Conservation (phyloP, 2,888 invertebrate genomes). For the Scotopteryx bipunctaria region DNA sequence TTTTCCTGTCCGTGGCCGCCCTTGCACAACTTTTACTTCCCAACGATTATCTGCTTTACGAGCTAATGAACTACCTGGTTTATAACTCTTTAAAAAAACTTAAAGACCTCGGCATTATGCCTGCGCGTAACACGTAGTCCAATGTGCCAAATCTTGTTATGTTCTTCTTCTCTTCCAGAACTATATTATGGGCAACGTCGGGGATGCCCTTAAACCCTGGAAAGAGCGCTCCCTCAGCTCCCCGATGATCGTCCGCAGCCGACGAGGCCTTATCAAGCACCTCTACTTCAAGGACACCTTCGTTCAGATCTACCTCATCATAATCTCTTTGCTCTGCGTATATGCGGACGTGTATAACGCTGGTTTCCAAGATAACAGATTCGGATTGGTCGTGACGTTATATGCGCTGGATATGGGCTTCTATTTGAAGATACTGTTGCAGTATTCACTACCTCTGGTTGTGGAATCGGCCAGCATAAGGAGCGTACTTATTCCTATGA, state of each 20-base stretch:
- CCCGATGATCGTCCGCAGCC: constrained; percentile 23
- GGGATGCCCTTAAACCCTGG: constrained; percentile 24
- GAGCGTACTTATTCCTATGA: constrained; percentile 40
- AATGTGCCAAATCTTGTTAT: too few species aligned
- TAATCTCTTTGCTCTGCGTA: constrained; percentile 54
- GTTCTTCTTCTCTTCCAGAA: constrained; percentile 39
- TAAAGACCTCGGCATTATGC: too few species aligned
- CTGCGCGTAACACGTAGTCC: too few species aligned
- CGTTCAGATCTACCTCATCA: constrained; percentile 54
- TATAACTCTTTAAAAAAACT: too few species aligned
- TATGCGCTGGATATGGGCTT: constrained; percentile 62
- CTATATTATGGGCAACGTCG: constrained; percentile 49
- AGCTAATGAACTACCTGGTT: too few species aligned
- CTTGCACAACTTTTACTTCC: too few species aligned
- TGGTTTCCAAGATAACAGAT: constrained; percentile 60
- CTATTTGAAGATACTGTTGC: constrained; percentile 55
- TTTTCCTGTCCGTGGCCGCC: too few species aligned
- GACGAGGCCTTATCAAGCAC: constrained; percentile 40
- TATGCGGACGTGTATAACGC: constrained; percentile 64
- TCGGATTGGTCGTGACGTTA: constrained; percentile 44
- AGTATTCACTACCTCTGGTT: constrained; percentile 48
- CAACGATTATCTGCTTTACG: too few species aligned
- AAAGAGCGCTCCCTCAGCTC: constrained; percentile 29
- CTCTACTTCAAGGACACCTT: constrained; percentile 47
- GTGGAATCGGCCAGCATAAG: constrained; percentile 38